phyloP scores from a whole-genome alignment of 2,797 vertebrate species.

The Hyperoplus immaculatus region DNA sequence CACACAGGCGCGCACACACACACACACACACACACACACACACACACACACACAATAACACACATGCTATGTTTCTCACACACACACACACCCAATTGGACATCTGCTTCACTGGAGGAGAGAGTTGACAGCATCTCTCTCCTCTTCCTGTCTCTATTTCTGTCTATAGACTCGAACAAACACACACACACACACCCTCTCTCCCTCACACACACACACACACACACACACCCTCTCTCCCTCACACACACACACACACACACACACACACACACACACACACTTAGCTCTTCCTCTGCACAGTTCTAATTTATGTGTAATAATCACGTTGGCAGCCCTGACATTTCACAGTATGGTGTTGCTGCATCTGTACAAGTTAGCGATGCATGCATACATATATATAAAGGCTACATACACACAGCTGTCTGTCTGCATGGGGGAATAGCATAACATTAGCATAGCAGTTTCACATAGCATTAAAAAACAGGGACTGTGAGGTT shows the following conservation, averaged over 20 bases:
- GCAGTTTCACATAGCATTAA: neutral
- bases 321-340: constrained; percentile 47
- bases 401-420: neutral
- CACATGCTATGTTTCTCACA: no score
- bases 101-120: constrained; percentile 79
- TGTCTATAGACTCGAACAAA: constrained; percentile 43
- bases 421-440: constrained; percentile 15
- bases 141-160: constrained; percentile 75
- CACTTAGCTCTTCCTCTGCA: constrained; percentile 35
- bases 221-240: no score
- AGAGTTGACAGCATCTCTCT: constrained; percentile 74
- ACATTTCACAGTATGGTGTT: constrained; percentile 25
- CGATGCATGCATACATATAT: neutral
- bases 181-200: neutral
- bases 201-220: neutral
- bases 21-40: no score
- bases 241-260: neutral
- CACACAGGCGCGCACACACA: no score
- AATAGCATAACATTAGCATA: no score
- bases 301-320: constrained; percentile 47
- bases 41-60: no score
- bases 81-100: constrained; percentile 60
- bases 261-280: constrained; percentile 5
- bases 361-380: constrained; percentile 24
- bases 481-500: neutral